Percentiles rank a stretch among this genome's conserved stretches.
Evolutionary conservation across 2,113 vertebrate species (phyloP).

Genomic region (Rhinoderma darwinii): DNA sequence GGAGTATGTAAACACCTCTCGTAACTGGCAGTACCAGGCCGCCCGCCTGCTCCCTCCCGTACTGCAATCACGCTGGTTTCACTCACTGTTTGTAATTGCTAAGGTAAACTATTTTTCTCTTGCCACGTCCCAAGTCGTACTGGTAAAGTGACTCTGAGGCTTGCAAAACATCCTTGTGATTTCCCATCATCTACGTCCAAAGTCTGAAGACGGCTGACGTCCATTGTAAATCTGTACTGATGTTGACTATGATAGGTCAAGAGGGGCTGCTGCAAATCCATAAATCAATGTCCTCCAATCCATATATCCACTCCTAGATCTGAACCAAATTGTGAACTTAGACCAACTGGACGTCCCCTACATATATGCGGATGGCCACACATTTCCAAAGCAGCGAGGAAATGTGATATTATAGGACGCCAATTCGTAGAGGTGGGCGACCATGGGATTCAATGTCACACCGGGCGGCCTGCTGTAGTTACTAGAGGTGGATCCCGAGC

Average conservation of each 20-base stretch:
- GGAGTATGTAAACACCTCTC: slow-evolving; percentile 55
- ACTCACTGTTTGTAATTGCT: slow-evolving; percentile 60
- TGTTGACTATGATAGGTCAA: background rate
- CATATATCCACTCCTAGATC: background rate
- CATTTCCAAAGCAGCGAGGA: too few relatives aligned
- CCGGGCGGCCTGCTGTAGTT: too few relatives aligned
- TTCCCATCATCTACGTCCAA: slow-evolving; percentile 42
- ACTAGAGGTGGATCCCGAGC: too few relatives aligned
- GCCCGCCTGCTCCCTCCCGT: slow-evolving; percentile 45
- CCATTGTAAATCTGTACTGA: background rate
- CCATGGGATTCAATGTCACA: too few relatives aligned
- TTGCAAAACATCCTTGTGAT: slow-evolving; percentile 34
- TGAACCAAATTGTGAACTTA: too few relatives aligned
- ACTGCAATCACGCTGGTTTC: slow-evolving; percentile 46
- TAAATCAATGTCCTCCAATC: background rate
- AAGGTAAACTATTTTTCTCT: slow-evolving; percentile 55
- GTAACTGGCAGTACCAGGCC: slow-evolving; percentile 59
- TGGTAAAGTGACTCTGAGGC: background rate
- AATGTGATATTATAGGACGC: too few relatives aligned
- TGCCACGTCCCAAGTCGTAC: slow-evolving; percentile 29
- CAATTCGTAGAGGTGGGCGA: too few relatives aligned
- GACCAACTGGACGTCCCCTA: too few relatives aligned
- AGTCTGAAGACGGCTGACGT: slow-evolving; percentile 22
- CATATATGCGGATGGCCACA: too few relatives aligned
- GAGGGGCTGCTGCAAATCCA: background rate